phyloP scores from a whole-genome alignment of 2,888 invertebrate genomes.

The Flexamia atlantica region DNA sequence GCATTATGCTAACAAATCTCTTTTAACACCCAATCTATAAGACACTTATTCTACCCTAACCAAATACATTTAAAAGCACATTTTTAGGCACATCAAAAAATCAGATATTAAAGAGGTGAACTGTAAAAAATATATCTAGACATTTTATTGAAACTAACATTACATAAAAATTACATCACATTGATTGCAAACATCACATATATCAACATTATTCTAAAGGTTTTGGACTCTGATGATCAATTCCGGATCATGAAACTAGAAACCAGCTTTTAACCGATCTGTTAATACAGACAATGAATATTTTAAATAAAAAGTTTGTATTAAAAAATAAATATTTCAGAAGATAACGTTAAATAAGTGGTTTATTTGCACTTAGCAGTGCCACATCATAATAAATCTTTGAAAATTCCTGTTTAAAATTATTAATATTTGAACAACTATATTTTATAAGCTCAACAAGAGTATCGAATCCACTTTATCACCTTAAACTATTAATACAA shows the following conservation, averaged over 20 bases:
- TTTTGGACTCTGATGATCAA: not conserved
- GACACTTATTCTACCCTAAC: constrained; percentile 48
- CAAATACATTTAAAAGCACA: constrained; percentile 35
- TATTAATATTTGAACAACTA: no score
- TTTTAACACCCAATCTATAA: constrained; percentile 28
- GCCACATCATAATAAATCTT: no score
- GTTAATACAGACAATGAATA: not conserved
- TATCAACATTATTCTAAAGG: not conserved
- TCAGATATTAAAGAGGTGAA: constrained; percentile 17
- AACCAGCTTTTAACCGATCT: not conserved
- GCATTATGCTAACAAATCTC: not conserved
- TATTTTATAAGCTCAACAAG: no score
- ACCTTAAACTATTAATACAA: no score
- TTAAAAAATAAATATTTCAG: not conserved
- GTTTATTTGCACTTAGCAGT: no score
- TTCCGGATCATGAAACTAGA: not conserved
- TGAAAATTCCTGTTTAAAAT: no score
- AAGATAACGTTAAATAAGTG: no score
- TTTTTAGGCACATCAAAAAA: constrained; percentile 47
- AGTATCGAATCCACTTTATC: no score
- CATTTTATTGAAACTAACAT: constrained; percentile 24
- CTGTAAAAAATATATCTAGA: constrained; percentile 33
- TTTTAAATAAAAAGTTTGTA: not conserved
- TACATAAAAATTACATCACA: constrained; percentile 35
- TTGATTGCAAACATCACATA: constrained; percentile 27